Conservation (phyloP, 53 echinoderm and acorn worm genomes). For the Henricia sp. region DNA sequence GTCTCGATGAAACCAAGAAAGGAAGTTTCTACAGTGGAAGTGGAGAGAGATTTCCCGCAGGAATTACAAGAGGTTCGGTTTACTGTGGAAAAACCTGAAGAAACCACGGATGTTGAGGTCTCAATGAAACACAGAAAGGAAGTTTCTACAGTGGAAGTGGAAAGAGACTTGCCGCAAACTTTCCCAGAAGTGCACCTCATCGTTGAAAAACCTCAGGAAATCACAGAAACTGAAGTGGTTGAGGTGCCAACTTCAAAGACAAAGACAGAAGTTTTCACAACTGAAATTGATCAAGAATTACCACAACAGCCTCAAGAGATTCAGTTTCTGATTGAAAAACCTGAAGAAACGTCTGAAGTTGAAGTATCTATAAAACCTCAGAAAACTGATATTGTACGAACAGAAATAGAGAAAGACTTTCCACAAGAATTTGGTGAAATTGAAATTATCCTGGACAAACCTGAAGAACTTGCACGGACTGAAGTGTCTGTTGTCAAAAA, state of each 20-base stretch:
- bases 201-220: slow-evolving; percentile 39
- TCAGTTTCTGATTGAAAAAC: slow-evolving; percentile 37
- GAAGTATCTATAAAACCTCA: slow-evolving; percentile 61
- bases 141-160: slow-evolving; percentile 16
- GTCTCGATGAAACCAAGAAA: slow-evolving; percentile 12
- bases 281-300: slow-evolving; percentile 1
- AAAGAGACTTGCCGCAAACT: slow-evolving; percentile 49
- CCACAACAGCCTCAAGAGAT: slow-evolving; percentile 42
- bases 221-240: slow-evolving; percentile 30
- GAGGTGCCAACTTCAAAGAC: slow-evolving; percentile 1
- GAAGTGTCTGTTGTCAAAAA: slow-evolving; percentile 57
- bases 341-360: slow-evolving; percentile 58
- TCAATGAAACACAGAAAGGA: slow-evolving; percentile 42
- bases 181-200: slow-evolving; percentile 46
- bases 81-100: slow-evolving; percentile 36
- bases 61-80: slow-evolving; percentile 44
- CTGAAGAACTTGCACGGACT: slow-evolving; percentile 43
- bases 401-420: slow-evolving; percentile 44
- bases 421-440: slow-evolving; percentile 51
- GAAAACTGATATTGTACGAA: slow-evolving; percentile 31
- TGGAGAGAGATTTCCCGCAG: slow-evolving; percentile 22
- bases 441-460: slow-evolving; percentile 58
- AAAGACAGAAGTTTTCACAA: slow-evolving; percentile 9
- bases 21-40: slow-evolving; percentile 21
- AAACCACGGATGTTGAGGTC: slow-evolving; percentile 57